A percentile compares a stretch with the other conserved stretches of the same genome.
Evolutionary conservation across 2,113 vertebrate genomes (phyloP).

Genomic region (Casuarius casuarius): DNA sequence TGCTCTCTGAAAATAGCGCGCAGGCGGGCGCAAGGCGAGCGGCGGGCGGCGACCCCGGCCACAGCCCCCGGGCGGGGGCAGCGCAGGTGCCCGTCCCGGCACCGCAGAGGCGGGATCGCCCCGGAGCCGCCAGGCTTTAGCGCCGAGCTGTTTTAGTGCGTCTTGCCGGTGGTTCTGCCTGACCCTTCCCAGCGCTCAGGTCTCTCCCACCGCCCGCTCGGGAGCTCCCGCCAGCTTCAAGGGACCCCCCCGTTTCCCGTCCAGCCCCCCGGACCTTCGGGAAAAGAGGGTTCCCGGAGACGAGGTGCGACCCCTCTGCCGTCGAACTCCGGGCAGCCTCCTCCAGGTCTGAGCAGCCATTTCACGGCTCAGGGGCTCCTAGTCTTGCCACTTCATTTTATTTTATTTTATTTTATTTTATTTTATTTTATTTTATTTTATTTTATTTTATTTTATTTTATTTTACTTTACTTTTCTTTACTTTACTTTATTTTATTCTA

Average conservation of each 20-base stretch:
- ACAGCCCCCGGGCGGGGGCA: background rate
- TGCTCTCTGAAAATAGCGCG: background rate
- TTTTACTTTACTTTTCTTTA: background rate
- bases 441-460: too few relatives aligned
- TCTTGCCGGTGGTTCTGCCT: background rate
- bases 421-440: background rate
- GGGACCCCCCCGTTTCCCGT: fast-evolving
- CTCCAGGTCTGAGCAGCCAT: background rate
- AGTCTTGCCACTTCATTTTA: background rate
- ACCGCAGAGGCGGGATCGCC: too few relatives aligned
- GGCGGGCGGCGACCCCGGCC: background rate
- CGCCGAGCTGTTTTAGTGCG: too few relatives aligned
- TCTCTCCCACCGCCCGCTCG: too few relatives aligned
- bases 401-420: background rate
- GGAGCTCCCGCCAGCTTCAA: background rate
- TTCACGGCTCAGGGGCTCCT: background rate
- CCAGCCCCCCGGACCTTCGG: fast-evolving
- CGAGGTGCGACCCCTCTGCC: background rate
- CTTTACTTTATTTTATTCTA: background rate
- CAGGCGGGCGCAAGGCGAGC: background rate
- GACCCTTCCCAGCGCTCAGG: background rate
- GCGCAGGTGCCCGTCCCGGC: background rate
- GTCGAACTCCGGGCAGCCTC: background rate
- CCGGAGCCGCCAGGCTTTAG: too few relatives aligned
- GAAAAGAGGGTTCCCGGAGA: background rate